Evolutionary conservation across 2,888 invertebrate species (phyloP), one percentile per base, ranked within the genome.

Genomic region (Halictus quadricinctus): DNA sequence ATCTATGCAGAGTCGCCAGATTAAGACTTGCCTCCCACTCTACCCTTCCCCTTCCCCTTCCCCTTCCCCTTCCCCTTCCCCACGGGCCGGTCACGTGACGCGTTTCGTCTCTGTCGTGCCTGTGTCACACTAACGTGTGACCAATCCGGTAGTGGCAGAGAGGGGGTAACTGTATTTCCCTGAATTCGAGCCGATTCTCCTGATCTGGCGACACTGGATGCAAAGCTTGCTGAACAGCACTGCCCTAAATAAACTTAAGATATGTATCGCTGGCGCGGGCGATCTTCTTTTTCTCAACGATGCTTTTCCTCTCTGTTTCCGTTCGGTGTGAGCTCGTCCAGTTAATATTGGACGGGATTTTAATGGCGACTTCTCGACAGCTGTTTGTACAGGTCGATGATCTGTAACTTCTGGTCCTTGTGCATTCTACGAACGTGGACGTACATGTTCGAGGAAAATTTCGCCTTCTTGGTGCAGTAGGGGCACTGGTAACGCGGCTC

Each of bases 401-500:
- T 93, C 36, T 91, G 88, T n/a, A 92, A 81, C 60, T 91, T 92
- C 73, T 92, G 82, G n/a, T 90, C 89, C 60, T 91, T 92, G 83
- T 94, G 93, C 80, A 92, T 88, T 46, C 89, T 85, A 41, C 93
- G 90, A 18, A 94, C 92, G 77, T 94, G 93, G 29, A 91, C 91
- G 80, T 94, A 94, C 93, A 94, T 93, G 54, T 94, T 94, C 15
- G 94, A 94, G 4, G 94, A 93, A 41, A 92, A 93, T 76, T 94
- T 94, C 18, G 92, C 92, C 50, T 90, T 92, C 76, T 93, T 94
- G 13, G 90, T 86, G 84, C 95, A 95, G 78, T 94, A 94, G 2
- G 94, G 93, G 75, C 95, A 95, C 70, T 93, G 91, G 77, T 94
- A 95, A 10, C 94, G 93, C n/a, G 95, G 95, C 69, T 94, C 93